Evolutionary conservation across 2,113 vertebrate species (phyloP), one percentile per base, ranked within the genome.

Genomic region (Mesembrinibis cayennensis): DNA sequence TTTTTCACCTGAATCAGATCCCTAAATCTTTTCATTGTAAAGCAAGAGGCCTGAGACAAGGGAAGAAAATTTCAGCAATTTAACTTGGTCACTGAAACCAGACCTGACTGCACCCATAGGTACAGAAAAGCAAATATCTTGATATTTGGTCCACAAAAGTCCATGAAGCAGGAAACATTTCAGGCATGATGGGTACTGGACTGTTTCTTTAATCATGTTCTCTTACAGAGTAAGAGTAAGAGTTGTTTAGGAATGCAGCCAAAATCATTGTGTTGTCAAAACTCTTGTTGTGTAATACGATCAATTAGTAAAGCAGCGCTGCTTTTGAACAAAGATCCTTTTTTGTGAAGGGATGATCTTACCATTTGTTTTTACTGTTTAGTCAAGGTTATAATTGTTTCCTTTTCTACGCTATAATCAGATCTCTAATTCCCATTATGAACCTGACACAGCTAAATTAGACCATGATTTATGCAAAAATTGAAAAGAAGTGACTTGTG

Each of bases 401-500:
- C 47, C 8, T 63, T 77, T 71, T 90, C 30, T 92, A 69, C 76
- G 92, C 95, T 93, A 85, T 78, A 96, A 73, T 17, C 34, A 83
- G n/a, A 25, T 30, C 42, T 92, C 62, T 95, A 94, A 96, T 95
- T 97, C 86, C 87, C 77, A 93, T 95, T 97, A 91, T 83, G 42
- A 97, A 65, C 49, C 42, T 93, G 78, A 26, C 82, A 86, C 18
- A 93, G 82, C 65, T 97, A 97, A 98, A 97, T 97, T 96, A 97
- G 76, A 87, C 16, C 36, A n/a, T 92, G 93, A 97, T 97, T 97
- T 97, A 97, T 96, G 78, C 69, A 96, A 97, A 95, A 92, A 67
- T 59, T 91, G 52, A 94, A 96, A 91, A 85, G 65, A 97, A 95
- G 50, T 96, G 90, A 95, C 79, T 89, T 92, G 44, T 3, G 32